Conservation (phyloP, 2,888 invertebrate species). For the Diarsia brunnea region DNA sequence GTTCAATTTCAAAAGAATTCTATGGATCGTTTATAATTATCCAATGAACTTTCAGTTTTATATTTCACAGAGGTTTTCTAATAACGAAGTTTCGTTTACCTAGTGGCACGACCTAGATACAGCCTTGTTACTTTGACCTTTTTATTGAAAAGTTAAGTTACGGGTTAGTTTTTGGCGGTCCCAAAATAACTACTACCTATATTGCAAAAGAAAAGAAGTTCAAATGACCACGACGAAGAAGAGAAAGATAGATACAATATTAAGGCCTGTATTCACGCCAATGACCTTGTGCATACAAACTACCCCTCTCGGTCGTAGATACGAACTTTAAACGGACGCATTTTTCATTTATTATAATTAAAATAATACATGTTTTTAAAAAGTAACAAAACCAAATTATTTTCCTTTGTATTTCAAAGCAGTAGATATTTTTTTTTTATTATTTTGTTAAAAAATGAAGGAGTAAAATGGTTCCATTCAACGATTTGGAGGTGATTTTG, state of each 20-base stretch:
- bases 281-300: too few species aligned
- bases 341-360: too few species aligned
- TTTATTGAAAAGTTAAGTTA: constrained; percentile 22
- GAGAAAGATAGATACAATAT: constrained; percentile 7
- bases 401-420: too few species aligned
- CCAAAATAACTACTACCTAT: neutral
- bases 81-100: constrained; percentile 13
- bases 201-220: neutral
- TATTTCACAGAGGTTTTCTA: constrained; percentile 1
- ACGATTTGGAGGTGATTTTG: too few species aligned
- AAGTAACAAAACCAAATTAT: too few species aligned
- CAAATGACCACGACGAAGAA: neutral
- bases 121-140: constrained; percentile 6
- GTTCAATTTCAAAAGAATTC: neutral
- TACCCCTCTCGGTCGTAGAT: too few species aligned
- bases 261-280: too few species aligned
- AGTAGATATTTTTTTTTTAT: too few species aligned
- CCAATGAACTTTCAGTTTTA: constrained; percentile 6
- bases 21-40: constrained; percentile 1
- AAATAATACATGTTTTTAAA: too few species aligned
- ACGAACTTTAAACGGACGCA: too few species aligned
- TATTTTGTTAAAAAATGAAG: too few species aligned
- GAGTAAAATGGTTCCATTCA: too few species aligned
- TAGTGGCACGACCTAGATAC: neutral
- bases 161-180: neutral